Evolutionary conservation across 2,797 vertebrate genomes (phyloP).

Genomic region (Serranus cabrilla): DNA sequence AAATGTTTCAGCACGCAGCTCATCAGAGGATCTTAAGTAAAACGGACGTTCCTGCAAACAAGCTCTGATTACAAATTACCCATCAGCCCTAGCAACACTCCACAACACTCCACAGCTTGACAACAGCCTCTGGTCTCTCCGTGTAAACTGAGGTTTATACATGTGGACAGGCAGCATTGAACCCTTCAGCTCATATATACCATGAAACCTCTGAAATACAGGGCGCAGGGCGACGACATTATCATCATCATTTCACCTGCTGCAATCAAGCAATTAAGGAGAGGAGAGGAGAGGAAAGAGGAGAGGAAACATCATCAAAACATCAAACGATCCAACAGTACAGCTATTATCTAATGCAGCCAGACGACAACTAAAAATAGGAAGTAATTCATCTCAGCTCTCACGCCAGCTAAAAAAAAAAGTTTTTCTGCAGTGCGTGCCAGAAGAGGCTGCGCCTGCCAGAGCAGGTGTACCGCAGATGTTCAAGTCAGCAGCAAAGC

Average conservation of each 20-base stretch:
- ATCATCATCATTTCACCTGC: conserved; percentile 45
- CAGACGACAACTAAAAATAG: not conserved
- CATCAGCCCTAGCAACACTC: conserved; percentile 14
- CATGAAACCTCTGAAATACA: conserved; percentile 26
- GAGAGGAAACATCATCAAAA: too few species aligned
- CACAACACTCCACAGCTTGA: not conserved
- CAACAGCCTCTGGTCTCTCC: conserved; percentile 18
- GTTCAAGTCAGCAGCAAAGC: conserved; percentile 54
- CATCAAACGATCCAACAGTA: not conserved
- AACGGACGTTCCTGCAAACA: conserved; percentile 30
- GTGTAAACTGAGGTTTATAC: conserved; percentile 23
- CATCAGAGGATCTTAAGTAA: not conserved
- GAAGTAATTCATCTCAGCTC: conserved; percentile 3
- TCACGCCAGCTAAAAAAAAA: not conserved
- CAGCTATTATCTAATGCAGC: not conserved
- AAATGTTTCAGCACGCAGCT: conserved; percentile 11
- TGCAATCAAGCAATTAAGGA: conserved; percentile 4
- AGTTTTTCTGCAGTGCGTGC: conserved; percentile 29
- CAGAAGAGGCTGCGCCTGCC: conserved; percentile 48
- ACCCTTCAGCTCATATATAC: conserved; percentile 19
- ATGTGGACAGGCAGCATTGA: conserved; percentile 33
- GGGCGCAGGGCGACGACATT: not conserved
- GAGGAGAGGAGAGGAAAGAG: too few species aligned
- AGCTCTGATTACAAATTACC: conserved; percentile 28
- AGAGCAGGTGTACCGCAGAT: conserved; percentile 76